phyloP scores from a whole-genome alignment of 2,113 vertebrate species.

The Phylloscopus whistleri region DNA sequence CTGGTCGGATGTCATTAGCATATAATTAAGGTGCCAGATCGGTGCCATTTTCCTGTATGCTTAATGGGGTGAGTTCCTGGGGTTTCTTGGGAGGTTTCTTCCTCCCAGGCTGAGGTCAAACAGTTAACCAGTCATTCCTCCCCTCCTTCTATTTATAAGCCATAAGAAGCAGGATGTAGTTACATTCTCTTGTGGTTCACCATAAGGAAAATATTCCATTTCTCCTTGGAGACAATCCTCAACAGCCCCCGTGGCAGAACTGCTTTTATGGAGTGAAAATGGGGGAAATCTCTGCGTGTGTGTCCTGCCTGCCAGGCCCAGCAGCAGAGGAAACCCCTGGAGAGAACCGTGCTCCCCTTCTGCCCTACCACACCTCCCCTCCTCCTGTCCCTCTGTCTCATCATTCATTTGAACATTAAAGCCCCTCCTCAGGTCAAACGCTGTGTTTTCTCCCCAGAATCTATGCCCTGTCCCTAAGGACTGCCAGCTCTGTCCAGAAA shows the following conservation, averaged over 20 bases:
- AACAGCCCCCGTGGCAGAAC: background rate
- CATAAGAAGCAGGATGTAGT: background rate
- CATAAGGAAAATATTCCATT: slow-evolving; percentile 36
- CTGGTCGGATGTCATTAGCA: slow-evolving; percentile 15
- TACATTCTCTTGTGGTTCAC: slow-evolving; percentile 41
- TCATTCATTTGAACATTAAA: background rate
- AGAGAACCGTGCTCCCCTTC: background rate
- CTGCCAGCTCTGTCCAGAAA: background rate
- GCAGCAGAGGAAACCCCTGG: background rate
- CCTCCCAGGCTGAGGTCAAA: background rate
- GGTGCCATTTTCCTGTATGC: background rate
- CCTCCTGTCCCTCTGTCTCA: background rate
- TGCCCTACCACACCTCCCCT: background rate
- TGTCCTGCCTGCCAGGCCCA: background rate
- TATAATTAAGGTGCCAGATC: slow-evolving; percentile 41
- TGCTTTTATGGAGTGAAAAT: background rate
- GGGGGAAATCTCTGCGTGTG: background rate
- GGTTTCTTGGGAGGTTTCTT: background rate
- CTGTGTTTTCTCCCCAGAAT: background rate
- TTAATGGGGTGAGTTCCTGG: slow-evolving; percentile 19
- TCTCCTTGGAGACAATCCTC: slow-evolving; percentile 23
- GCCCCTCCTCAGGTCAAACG: background rate
- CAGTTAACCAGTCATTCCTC: slow-evolving; percentile 20
- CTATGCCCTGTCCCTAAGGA: background rate
- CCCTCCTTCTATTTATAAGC: background rate